phyloP scores from a whole-genome alignment of 2,113 vertebrate genomes.

The Aythya baeri region DNA sequence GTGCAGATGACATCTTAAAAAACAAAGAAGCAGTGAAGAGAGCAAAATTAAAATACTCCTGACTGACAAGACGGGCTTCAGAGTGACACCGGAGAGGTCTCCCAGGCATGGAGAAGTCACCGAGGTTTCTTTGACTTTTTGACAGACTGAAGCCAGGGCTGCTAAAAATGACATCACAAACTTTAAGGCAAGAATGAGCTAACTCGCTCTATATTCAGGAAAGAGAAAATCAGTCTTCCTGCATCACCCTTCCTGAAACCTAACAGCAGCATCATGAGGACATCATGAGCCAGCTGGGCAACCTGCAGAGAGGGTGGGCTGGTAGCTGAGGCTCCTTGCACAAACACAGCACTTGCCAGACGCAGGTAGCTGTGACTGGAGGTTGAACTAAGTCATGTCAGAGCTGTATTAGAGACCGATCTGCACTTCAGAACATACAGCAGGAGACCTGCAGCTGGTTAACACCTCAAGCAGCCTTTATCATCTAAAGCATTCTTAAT shows the following conservation, averaged over 20 bases:
- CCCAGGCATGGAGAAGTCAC: no score
- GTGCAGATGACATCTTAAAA: fast-evolving
- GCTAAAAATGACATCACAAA: fast-evolving
- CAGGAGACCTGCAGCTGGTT: neutral
- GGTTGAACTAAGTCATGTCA: neutral
- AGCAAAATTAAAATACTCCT: neutral
- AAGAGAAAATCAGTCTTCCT: no score
- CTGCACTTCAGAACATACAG: neutral
- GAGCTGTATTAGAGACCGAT: neutral
- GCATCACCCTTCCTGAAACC: neutral
- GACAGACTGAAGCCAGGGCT: neutral
- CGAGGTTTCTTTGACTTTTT: neutral
- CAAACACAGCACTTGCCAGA: neutral
- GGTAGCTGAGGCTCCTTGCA: neutral
- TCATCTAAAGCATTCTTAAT: neutral
- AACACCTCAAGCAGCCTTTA: neutral
- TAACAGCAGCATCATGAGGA: neutral
- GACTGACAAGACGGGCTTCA: no score
- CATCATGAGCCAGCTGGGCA: no score
- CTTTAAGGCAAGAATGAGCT: neutral
- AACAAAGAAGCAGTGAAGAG: no score
- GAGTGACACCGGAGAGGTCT: neutral
- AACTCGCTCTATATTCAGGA: neutral
- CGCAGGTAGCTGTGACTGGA: neutral
- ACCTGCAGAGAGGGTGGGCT: neutral